phyloP scores from a whole-genome alignment of 2,797 vertebrate species.

The Liasis olivaceus region DNA sequence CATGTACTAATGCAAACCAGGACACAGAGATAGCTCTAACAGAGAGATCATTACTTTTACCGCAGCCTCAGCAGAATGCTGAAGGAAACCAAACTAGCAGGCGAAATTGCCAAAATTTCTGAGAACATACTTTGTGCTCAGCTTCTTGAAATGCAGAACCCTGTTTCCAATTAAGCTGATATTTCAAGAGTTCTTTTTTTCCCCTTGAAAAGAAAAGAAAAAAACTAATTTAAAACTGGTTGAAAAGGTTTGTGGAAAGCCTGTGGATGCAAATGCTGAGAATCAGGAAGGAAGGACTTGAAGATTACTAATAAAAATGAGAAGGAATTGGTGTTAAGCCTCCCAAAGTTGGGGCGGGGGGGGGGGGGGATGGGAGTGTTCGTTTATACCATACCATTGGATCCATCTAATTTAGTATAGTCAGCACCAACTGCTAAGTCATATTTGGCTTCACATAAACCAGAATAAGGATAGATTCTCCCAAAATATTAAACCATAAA shows the following conservation, averaged over 20 bases:
- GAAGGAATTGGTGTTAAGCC: not conserved
- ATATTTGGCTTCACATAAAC: not conserved
- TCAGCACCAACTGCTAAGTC: not conserved
- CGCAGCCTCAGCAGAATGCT: not conserved
- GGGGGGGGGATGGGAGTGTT: not conserved
- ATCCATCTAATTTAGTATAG: not conserved
- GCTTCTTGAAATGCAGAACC: not conserved
- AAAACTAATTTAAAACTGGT: not conserved
- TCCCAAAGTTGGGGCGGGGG: not conserved
- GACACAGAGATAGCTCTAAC: accelerated
- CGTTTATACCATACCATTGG: not conserved
- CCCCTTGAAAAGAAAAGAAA: not conserved
- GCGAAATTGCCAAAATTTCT: not conserved
- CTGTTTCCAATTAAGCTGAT: slow-evolving; percentile 9
- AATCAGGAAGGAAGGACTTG: not conserved
- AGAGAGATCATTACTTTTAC: slow-evolving; percentile 6
- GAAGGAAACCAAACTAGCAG: not conserved
- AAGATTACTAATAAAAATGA: not conserved
- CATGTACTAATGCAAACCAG: slow-evolving; percentile 44
- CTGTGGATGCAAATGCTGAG: not conserved
- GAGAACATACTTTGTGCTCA: not conserved
- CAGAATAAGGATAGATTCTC: not conserved
- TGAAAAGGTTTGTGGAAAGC: not conserved
- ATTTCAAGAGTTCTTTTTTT: not conserved
- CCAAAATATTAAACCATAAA: not conserved